phyloP scores from a whole-genome alignment of 2,888 invertebrate species.

The Epinotia demarniana region DNA sequence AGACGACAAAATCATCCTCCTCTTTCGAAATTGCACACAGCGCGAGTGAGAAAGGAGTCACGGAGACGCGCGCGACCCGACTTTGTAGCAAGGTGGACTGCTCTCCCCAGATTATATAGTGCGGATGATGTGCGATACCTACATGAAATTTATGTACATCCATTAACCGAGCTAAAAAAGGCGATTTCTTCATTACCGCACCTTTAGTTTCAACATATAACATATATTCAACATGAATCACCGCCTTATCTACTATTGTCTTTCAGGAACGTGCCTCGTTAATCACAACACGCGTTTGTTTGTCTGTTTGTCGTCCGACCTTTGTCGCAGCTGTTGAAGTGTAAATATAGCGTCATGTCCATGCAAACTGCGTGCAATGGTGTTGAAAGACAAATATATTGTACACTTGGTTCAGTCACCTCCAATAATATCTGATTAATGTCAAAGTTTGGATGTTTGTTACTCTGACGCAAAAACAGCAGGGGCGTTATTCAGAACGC shows the following conservation, averaged over 20 bases:
- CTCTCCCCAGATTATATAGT: no score
- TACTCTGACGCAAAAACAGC: no score
- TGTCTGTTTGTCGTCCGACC: conserved; percentile 21
- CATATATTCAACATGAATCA: not conserved
- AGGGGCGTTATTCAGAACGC: no score
- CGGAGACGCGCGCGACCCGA: no score
- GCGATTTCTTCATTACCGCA: not conserved
- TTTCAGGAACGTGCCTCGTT: conserved; percentile 26
- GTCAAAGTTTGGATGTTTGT: no score
- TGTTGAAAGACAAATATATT: not conserved
- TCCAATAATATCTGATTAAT: not conserved
- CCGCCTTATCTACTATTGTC: conserved; percentile 20
- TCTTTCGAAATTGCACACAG: no score
- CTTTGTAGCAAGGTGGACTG: no score
- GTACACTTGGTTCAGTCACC: not conserved
- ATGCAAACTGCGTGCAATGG: not conserved
- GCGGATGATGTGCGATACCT: no score
- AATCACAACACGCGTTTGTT: conserved; percentile 23
- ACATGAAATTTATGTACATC: no score
- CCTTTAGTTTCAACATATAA: no score
- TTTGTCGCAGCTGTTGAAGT: conserved; percentile 17
- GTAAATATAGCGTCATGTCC: conserved; percentile 20
- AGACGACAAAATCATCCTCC: no score
- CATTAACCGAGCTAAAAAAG: not conserved
- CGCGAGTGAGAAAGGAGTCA: no score